A percentile compares a stretch with the other conserved stretches of the same genome.
These are phyloP conservation scores for Pseudochirops corinnae DNA, from an alignment of 2,797 vertebrate species.

Conservation along the genomic window DNA sequence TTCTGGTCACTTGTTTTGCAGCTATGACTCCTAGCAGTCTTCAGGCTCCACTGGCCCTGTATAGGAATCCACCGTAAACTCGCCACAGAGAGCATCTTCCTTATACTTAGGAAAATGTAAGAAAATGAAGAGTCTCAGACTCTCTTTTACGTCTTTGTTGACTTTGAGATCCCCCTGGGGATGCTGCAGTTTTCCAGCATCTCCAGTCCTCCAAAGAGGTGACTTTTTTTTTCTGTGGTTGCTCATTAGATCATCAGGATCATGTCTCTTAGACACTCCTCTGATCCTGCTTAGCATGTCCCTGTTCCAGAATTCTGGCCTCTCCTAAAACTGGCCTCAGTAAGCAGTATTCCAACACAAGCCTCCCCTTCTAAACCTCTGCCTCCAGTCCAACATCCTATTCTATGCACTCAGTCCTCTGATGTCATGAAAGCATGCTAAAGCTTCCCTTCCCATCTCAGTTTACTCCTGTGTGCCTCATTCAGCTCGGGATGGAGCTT, in stretches of 20 bases:
- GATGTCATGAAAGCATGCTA: neutral
- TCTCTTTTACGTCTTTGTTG: neutral
- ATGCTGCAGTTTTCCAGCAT: neutral
- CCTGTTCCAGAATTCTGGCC: conserved; percentile 5
- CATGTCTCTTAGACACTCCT: neutral
- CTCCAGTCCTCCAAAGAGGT: neutral
- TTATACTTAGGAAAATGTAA: neutral
- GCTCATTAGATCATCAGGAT: neutral
- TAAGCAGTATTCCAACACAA: neutral
- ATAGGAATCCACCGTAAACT: neutral
- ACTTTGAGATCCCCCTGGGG: neutral
- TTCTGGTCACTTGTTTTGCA: neutral
- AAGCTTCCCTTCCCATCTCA: neutral
- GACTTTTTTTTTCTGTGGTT: neutral
- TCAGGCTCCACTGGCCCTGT: neutral
- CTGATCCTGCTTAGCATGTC: neutral
- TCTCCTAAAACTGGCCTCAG: neutral
- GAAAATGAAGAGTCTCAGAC: neutral
- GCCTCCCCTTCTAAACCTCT: neutral
- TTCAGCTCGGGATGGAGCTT: conserved; percentile 1
- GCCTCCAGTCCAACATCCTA: neutral
- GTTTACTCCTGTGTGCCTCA: neutral
- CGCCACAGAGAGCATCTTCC: neutral
- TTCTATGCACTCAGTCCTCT: neutral
- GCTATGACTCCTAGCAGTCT: neutral